Evolutionary conservation across 23 tunicate genomes (phyloP), one percentile per base, ranked within the genome.

Genomic region (Halocynthia aurantium): DNA sequence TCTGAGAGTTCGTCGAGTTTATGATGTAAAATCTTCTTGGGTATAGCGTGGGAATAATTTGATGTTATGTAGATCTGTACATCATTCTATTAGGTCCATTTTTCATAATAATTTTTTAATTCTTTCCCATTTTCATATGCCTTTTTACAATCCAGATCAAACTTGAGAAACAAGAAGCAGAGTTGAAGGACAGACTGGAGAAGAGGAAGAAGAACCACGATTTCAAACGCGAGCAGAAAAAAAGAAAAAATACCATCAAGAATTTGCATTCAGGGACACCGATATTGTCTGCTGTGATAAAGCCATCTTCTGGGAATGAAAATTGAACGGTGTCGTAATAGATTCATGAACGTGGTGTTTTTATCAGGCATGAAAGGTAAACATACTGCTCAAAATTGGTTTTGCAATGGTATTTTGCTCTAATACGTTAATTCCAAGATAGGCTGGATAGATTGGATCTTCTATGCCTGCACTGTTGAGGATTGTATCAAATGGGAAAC

Each of bases 161-260:
- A 77, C 55, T 90, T n/a, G 76, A 77, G 22, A 77, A 76, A 6
- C 82, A 92, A 53, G 98, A 92, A 61, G 71, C 68, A 40, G 98
- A 92, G 52, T 82, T 92, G 70, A 92, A 92, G 61, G 76, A 79
- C 17, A 77, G 98, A 20, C 66, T 92, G 11, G 64, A 88, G 22
- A 85, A 92, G 69, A 70, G 98, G 53, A 92, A 92, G 58, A 73
- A 83, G 11, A 92, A 86, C 2, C 92, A 78, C 40, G 88, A 92
- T 61, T 92, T 88, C 92, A 86, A 78, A 51, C 58, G 52, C 31
- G 90, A 84, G 49, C 87, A 91, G 69, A 91, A 91, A 52, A 66
- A 85, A 54, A 69, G 96, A 31, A 89, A 89, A 68, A 69, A 89
- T 61, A 88, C 96, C 21, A 84, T 89, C 55, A 80, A 80, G 53